Base-by-base conservation (phyloP, 1,140 invertebrate genomes). In the Trichonephila clavata region DNA sequence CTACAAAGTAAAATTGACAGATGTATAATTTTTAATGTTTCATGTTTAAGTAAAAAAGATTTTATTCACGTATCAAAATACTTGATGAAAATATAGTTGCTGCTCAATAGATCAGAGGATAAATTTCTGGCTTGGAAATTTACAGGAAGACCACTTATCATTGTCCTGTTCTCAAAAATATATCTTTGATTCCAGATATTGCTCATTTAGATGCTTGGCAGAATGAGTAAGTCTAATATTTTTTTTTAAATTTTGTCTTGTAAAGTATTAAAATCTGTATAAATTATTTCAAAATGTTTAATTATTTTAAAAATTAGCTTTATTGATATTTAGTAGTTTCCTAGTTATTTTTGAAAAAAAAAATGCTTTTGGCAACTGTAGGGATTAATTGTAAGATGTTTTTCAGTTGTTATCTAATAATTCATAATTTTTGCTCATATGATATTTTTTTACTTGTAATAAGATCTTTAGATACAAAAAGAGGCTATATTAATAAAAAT, bases 161-260 rank as follows among this genome's bases (percentile, higher is more conserved):
- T 60, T 8, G 24, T 21, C 32, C 59, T 14, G 20, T 24, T 32
- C 27, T n/a, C 24, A 90, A 77, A 65, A 50, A 68, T n/a, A 91
- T 94, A 18, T 94, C 86, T 27, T 43, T 86, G 13, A 94, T 94
- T 86, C 68, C 94, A 6, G 94, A 94, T 93, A 90, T 94, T 24
- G 93, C 94, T 50, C 86, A 93, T 81, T 90, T 94, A 32, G 71
- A 84, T 81, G 65, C 84, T 24, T 94, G 81, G 50, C 21, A 77
- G 24, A 81, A 90, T 63, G 39, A 50, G 86, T 93, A 83, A 65
- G 61, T 71, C 50, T 83, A 77, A 57, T 2, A 59, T 16, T n/a
- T 60, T 87, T 39, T 65, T 39, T 39, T 20, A n/a, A n/a, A 43
- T 83, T 83, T 83, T 24, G n/a, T 27, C 32, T 24, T 27, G 32